Conservation (phyloP, 2,888 invertebrate genomes). For the Epinotia nisella region DNA sequence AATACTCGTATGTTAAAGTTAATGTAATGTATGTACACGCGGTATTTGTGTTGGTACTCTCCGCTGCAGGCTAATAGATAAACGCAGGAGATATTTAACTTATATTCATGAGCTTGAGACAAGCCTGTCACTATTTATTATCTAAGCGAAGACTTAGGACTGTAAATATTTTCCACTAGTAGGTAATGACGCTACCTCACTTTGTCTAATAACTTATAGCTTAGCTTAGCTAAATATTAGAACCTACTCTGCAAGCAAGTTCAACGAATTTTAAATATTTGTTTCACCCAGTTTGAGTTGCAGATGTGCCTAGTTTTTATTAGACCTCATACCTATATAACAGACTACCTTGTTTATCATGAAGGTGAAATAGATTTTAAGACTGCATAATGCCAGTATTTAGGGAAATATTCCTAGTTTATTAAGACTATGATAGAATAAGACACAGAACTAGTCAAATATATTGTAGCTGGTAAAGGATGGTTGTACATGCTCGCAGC, state of each 20-base stretch:
- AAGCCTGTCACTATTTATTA: slow-evolving; percentile 60
- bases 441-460: slow-evolving; percentile 81
- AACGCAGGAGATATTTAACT: slow-evolving; percentile 36
- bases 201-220: slow-evolving; percentile 79
- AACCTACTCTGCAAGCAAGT: slow-evolving; percentile 37
- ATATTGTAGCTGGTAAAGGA: slow-evolving; percentile 68
- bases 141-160: slow-evolving; percentile 71
- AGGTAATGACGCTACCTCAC: slow-evolving; percentile 84
- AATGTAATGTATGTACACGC: slow-evolving; percentile 67
- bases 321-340: slow-evolving; percentile 19
- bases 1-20: slow-evolving; percentile 77
- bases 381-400: slow-evolving; percentile 80
- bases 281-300: slow-evolving; percentile 35
- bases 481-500: slow-evolving; percentile 1
- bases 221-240: slow-evolving; percentile 69
- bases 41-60: slow-evolving; percentile 66
- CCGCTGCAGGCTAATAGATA: slow-evolving; percentile 61
- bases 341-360: slow-evolving; percentile 37
- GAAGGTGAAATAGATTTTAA: slow-evolving; percentile 64
- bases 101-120: slow-evolving; percentile 50
- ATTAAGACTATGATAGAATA: slow-evolving; percentile 65
- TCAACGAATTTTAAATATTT: slow-evolving; percentile 43
- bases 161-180: slow-evolving; percentile 83
- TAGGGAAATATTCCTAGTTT: slow-evolving; percentile 68
- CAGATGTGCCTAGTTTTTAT: slow-evolving; percentile 34